Evolutionary conservation across 2,797 vertebrate genomes (phyloP).

Genomic region (Menidia menidia): DNA sequence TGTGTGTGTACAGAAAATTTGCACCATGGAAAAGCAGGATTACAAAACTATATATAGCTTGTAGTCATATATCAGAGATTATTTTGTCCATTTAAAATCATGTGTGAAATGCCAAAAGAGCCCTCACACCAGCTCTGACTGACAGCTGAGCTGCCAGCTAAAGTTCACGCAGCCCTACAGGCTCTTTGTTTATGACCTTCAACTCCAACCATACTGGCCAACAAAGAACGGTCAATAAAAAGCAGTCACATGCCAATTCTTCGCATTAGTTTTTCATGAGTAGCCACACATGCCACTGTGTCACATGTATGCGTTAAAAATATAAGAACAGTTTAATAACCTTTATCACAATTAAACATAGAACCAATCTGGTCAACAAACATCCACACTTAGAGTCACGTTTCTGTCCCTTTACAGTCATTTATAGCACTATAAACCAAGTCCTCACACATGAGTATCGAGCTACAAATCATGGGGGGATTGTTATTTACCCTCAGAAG

Average conservation of each 20-base stretch:
- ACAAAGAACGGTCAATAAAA: constrained; percentile 1
- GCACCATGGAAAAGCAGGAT: no score
- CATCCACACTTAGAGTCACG: background rate
- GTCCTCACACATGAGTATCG: background rate
- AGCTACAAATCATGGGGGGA: background rate
- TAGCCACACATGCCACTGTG: background rate
- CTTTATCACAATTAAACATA: background rate
- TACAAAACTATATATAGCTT: no score
- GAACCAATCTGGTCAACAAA: background rate
- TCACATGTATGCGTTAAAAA: background rate
- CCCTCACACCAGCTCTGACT: background rate
- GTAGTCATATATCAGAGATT: background rate
- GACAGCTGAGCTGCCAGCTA: constrained; percentile 12
- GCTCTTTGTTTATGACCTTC: constrained; percentile 1
- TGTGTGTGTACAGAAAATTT: no score
- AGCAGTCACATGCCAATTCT: background rate
- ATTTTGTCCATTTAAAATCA: background rate
- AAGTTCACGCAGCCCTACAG: constrained; percentile 14
- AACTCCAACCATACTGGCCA: background rate
- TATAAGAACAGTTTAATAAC: background rate
- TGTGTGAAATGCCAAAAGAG: background rate
- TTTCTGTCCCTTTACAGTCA: background rate
- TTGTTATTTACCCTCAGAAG: constrained; percentile 3
- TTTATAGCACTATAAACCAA: background rate
- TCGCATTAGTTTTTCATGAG: background rate